Percentiles rank a stretch among this genome's conserved stretches.
Evolutionary conservation across 2,888 invertebrate genomes (phyloP).

Genomic region (Merodon equestris): DNA sequence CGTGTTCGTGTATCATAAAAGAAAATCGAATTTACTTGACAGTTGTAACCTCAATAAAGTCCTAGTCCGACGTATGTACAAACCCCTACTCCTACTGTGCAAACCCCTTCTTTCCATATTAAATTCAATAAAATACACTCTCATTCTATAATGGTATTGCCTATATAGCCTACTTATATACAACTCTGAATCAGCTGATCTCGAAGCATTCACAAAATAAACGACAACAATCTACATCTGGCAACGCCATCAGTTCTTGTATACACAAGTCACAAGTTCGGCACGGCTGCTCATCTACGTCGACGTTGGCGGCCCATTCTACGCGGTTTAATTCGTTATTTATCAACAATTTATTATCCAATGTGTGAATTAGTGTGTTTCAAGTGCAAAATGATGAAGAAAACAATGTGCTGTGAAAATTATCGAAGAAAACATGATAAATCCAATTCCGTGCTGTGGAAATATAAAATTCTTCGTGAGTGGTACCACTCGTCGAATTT

Average conservation of each 20-base stretch:
- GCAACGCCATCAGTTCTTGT: conserved; percentile 53
- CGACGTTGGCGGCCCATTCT: conserved; percentile 30
- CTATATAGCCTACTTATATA: conserved; percentile 31
- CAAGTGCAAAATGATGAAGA: conserved; percentile 21
- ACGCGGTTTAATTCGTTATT: conserved; percentile 51
- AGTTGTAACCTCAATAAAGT: no score
- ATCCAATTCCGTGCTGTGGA: conserved; percentile 41
- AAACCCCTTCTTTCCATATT: no score
- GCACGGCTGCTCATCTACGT: conserved; percentile 40
- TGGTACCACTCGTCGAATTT: conserved; percentile 57
- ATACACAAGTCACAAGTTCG: conserved; percentile 59
- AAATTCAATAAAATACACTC: no score
- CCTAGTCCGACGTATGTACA: no score
- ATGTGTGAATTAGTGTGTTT: conserved; percentile 35
- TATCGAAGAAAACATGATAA: conserved; percentile 48
- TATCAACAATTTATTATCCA: conserved; percentile 19
- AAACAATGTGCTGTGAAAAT: conserved; percentile 14
- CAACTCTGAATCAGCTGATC: conserved; percentile 43
- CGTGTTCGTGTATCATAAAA: no score
- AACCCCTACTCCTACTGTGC: no score
- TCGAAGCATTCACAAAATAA: conserved; percentile 2
- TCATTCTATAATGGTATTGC: neutral
- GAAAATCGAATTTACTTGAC: no score
- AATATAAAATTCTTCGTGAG: conserved; percentile 62
- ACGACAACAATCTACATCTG: conserved; percentile 16